Percentiles rank a stretch among this genome's conserved stretches.
These are phyloP conservation scores for Psilopsiagon aurifrons DNA, from an alignment of 2,113 vertebrate genomes.

Conservation along the genomic window DNA sequence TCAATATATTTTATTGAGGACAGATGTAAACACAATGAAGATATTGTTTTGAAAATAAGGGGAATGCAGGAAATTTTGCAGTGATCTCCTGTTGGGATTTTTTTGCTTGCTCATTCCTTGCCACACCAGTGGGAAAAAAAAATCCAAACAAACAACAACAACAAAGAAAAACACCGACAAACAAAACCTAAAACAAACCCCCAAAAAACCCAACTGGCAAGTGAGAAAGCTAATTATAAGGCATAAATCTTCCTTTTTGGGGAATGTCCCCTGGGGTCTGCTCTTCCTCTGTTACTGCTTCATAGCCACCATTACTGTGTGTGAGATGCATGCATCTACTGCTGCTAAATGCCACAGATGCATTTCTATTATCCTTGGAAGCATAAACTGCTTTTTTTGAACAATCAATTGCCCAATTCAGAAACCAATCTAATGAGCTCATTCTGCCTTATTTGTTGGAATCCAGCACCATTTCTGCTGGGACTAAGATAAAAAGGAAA, in stretches of 20 bases:
- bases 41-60: conserved; percentile 27
- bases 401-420: not conserved
- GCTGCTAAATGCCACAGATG: conserved; percentile 18
- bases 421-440: not conserved
- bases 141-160: not conserved
- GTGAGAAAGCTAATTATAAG: not conserved
- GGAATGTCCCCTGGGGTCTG: not conserved
- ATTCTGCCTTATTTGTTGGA: not conserved
- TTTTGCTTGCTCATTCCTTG: not conserved
- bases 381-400: not conserved
- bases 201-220: not conserved
- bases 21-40: conserved; percentile 24
- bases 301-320: not conserved
- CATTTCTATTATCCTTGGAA: conserved; percentile 23
- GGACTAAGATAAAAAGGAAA: not conserved
- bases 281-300: not conserved
- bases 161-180: too few species aligned
- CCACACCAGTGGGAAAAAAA: not conserved
- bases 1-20: not conserved
- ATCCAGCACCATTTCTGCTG: not conserved
- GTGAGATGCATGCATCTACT: not conserved
- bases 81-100: not conserved
- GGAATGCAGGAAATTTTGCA: not conserved
- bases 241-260: not conserved
- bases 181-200: too few species aligned